phyloP scores from a whole-genome alignment of 2,113 vertebrate genomes.

The Onychostoma macrolepis region DNA sequence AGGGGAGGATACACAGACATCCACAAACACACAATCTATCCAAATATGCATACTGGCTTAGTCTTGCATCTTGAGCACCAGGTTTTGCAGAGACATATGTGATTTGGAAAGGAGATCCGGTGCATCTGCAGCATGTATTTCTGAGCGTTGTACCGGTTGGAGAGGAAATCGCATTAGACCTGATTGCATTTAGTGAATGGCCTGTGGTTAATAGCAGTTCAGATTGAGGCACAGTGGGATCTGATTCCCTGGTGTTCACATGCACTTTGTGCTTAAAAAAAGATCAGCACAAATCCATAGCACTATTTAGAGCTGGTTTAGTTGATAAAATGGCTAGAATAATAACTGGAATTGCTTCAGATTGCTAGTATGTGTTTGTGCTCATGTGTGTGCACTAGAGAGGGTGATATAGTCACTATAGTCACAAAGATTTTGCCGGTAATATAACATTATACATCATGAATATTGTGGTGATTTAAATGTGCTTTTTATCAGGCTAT shows the following conservation, averaged over 20 bases:
- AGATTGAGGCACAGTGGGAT: slow-evolving; percentile 2
- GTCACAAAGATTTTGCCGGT: background rate
- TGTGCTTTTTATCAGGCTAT: background rate
- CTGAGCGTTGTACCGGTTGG: background rate
- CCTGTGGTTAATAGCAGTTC: slow-evolving; percentile 24
- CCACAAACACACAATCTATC: slow-evolving; percentile 38
- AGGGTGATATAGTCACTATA: background rate
- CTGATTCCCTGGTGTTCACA: slow-evolving; percentile 16
- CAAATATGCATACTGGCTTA: slow-evolving; percentile 21
- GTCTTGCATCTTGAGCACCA: background rate
- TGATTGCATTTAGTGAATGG: slow-evolving; percentile 29
- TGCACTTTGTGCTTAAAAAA: background rate
- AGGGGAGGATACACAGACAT: slow-evolving; percentile 33
- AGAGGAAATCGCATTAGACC: slow-evolving; percentile 35
- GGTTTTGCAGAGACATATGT: background rate
- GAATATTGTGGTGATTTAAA: background rate
- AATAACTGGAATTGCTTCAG: background rate
- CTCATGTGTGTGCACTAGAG: too few relatives aligned
- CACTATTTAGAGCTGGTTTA: background rate
- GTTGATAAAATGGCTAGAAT: slow-evolving; percentile 13
- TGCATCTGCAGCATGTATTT: background rate
- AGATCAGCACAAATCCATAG: background rate
- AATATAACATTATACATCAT: background rate
- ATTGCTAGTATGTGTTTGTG: background rate
- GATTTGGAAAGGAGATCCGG: background rate